Evolutionary conservation across 2,113 vertebrate species (phyloP), one percentile per base, ranked within the genome.

Genomic region (Canis aureus): DNA sequence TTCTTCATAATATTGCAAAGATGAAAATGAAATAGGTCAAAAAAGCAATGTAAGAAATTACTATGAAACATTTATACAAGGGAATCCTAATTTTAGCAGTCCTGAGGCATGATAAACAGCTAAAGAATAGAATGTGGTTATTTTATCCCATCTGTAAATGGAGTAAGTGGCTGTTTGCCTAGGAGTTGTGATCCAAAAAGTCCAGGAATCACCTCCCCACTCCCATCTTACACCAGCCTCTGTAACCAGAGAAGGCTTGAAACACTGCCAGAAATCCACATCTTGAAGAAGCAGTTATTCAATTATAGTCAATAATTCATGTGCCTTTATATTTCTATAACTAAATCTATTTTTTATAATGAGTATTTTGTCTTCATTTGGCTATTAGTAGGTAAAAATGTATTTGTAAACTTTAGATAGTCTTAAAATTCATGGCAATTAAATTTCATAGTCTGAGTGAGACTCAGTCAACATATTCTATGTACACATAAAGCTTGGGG

Each of bases 351-450:
- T 67, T 19, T 67, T 92, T 81, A 80, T 80, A 85, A 88, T 16
- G 85, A 91, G 23, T 53, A 35, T 29, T 88, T 13, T 83, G 9
- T 91, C 43, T 64, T 97, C 53, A 38, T 69, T 83, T 87, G 5
- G 15, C 16, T n/a, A 82, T 59, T 74, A 80, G 35, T 64, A 95
- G 35, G 17, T 55, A 90, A 25, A 74, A 32, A 67, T 85, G 29
- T 51, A 29, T 74, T 96, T 83, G 3, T 49, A 94, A 83, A 76
- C 82, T 92, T 55, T 59, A 91, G 49, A 10, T 76, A 8, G 60
- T 69, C 25, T 93, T 78, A 81, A 87, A 60, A 69, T 69, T 96
- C 23, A 85, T 81, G 3, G 87, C 95, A 95, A 73, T 73, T 95
- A 85, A 69, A 88, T 81, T 91, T 96, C 62, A 59, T 23, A 43